Evolutionary conservation across 2,113 vertebrate genomes (phyloP).

Genomic region (Uria aalge): DNA sequence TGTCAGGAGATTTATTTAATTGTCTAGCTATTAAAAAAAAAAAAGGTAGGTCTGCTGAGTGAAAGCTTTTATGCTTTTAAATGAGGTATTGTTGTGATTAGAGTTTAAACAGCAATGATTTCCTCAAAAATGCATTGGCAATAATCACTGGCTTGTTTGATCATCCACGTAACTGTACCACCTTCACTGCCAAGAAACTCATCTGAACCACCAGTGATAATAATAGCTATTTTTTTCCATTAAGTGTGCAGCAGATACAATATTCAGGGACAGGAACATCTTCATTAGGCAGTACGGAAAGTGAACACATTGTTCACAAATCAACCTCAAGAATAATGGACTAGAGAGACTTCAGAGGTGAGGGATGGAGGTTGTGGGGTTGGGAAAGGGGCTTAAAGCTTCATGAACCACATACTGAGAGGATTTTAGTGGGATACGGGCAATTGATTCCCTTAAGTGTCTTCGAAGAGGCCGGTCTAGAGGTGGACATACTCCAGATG

Average conservation of each 20-base stretch:
- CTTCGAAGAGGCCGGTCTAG: not conserved
- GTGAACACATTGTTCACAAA: constrained; percentile 11
- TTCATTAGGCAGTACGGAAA: constrained; percentile 19
- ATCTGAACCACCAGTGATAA: not conserved
- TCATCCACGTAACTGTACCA: constrained; percentile 34
- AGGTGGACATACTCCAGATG: not conserved
- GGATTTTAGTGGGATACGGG: constrained; percentile 26
- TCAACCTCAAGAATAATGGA: constrained; percentile 42
- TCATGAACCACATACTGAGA: not conserved
- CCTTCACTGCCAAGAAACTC: constrained; percentile 40
- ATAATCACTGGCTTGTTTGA: constrained; percentile 36
- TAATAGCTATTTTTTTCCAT: constrained; percentile 3
- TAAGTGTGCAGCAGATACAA: not conserved
- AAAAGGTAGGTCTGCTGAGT: constrained; percentile 11
- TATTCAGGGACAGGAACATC: constrained; percentile 39
- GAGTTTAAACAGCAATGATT: constrained; percentile 65
- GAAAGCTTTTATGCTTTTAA: constrained; percentile 71
- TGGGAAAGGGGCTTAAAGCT: constrained; percentile 34
- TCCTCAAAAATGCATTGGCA: constrained; percentile 43
- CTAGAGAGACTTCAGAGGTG: constrained; percentile 30
- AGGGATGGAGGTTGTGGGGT: not conserved
- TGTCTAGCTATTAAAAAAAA: constrained; percentile 42
- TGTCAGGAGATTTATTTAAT: constrained; percentile 58
- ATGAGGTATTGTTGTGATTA: constrained; percentile 51
- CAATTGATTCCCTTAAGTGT: constrained; percentile 54